These are phyloP conservation scores for Tyrannus savana DNA, from an alignment of 2,113 vertebrate genomes.

Conservation along the genomic window DNA sequence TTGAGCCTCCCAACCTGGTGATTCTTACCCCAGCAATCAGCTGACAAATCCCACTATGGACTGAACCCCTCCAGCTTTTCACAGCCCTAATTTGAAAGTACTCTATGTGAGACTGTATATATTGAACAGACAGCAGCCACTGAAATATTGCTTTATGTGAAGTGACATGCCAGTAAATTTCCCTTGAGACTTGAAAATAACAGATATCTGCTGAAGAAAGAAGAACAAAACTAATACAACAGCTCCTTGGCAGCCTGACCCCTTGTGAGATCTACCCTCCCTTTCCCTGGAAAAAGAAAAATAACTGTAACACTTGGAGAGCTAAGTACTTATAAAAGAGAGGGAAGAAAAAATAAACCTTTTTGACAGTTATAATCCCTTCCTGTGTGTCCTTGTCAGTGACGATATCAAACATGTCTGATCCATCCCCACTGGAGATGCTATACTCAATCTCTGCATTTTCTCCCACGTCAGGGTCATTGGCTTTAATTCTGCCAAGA, in stretches of 20 bases:
- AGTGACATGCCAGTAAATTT: conserved; percentile 46
- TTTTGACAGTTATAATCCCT: conserved; percentile 92
- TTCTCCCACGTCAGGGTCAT: conserved; percentile 88
- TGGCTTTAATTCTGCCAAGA: conserved; percentile 92
- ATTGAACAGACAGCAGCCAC: conserved; percentile 7
- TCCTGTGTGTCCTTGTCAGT: conserved; percentile 94
- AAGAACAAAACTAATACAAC: conserved; percentile 47
- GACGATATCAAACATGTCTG: conserved; percentile 87
- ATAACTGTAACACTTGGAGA: neutral
- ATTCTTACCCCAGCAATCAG: neutral
- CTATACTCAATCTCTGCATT: conserved; percentile 92
- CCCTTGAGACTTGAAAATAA: conserved; percentile 38
- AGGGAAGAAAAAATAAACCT: conserved; percentile 76
- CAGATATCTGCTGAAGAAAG: conserved; percentile 25
- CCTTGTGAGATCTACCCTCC: neutral
- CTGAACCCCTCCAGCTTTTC: neutral
- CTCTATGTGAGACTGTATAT: neutral
- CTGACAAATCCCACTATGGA: neutral
- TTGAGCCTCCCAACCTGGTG: neutral
- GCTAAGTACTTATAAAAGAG: conserved; percentile 51
- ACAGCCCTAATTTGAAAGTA: conserved; percentile 25
- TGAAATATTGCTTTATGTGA: conserved; percentile 57
- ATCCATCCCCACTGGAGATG: conserved; percentile 84
- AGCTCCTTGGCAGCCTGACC: conserved; percentile 41
- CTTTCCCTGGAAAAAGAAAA: conserved; percentile 14